phyloP scores from a whole-genome alignment of 2,797 vertebrate genomes.

The Mus caroli region DNA sequence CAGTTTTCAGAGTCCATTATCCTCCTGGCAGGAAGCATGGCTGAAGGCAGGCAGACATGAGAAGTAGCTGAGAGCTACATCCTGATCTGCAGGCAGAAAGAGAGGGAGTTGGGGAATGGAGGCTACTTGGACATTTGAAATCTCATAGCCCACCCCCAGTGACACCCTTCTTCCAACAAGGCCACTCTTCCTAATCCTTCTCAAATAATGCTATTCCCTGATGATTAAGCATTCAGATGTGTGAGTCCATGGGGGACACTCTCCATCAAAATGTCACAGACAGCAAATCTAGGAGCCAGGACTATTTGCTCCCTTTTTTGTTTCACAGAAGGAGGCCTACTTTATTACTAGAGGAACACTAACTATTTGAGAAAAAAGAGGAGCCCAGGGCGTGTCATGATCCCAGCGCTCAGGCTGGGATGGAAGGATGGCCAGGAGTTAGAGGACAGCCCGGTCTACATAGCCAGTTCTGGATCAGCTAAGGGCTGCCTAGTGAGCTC shows the following conservation, averaged over 20 bases:
- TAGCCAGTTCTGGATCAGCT: background rate
- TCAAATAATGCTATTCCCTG: background rate
- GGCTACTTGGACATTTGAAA: background rate
- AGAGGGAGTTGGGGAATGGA: too few species aligned
- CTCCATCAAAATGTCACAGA: background rate
- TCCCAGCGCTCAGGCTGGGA: background rate
- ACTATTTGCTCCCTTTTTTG: background rate
- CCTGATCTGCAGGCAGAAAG: background rate
- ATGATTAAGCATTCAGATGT: background rate
- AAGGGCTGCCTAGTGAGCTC: background rate
- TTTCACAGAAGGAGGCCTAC: background rate
- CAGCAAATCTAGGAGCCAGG: background rate
- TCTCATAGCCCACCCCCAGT: background rate
- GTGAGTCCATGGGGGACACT: background rate
- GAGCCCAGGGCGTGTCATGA: background rate
- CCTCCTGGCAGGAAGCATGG: background rate
- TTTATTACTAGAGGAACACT: background rate
- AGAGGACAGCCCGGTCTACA: background rate
- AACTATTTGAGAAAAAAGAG: constrained; percentile 25
- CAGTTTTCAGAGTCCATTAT: background rate
- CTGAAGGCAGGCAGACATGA: background rate
- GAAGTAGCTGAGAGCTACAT: background rate
- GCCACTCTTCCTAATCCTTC: background rate
- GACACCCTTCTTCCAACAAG: background rate
- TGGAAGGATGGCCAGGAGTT: background rate